Percentiles rank a stretch among this genome's conserved stretches.
Evolutionary conservation across 2,888 invertebrate genomes (phyloP).

Genomic region (Pristionchus mayeri): DNA sequence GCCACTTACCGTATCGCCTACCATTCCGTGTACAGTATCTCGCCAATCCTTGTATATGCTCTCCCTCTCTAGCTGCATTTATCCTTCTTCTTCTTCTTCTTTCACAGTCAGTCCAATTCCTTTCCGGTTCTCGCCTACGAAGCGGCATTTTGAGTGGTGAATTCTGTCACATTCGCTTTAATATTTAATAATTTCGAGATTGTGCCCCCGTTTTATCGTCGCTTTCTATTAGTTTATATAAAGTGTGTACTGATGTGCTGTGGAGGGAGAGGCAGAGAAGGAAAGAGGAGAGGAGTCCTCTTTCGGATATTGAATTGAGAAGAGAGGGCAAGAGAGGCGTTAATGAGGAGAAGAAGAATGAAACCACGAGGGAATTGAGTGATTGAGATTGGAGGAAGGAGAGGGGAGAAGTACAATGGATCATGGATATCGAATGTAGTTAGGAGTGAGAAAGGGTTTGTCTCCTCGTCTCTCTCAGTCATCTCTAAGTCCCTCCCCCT

Average conservation of each 20-base stretch:
- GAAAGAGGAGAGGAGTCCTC: conserved; percentile 27
- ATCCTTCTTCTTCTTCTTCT: neutral
- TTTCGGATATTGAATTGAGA: conserved; percentile 36
- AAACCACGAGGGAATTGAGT: conserved; percentile 25
- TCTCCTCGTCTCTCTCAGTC: conserved; percentile 9
- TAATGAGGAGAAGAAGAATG: conserved; percentile 45
- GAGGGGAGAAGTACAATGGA: conserved; percentile 33
- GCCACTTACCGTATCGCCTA: neutral
- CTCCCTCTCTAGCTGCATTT: conserved; percentile 24
- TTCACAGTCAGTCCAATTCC: conserved; percentile 2
- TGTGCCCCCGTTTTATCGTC: conserved; percentile 19
- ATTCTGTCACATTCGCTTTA: conserved; percentile 36
- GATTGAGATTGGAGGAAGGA: conserved; percentile 34
- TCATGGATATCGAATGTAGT: conserved; percentile 35
- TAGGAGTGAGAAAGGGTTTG: conserved; percentile 20
- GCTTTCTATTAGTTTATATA: conserved; percentile 4
- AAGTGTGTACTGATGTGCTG: conserved; percentile 2
- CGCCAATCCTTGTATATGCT: conserved; percentile 18
- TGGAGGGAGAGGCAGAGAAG: neutral
- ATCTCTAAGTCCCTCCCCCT: conserved; percentile 35
- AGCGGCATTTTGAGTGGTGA: conserved; percentile 25
- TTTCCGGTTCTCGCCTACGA: conserved; percentile 5
- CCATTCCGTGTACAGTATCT: neutral
- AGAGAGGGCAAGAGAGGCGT: conserved; percentile 29
- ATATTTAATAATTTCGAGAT: conserved; percentile 35